Evolutionary conservation across 1,140 invertebrate species (phyloP).

Genomic region (Lerema accius): DNA sequence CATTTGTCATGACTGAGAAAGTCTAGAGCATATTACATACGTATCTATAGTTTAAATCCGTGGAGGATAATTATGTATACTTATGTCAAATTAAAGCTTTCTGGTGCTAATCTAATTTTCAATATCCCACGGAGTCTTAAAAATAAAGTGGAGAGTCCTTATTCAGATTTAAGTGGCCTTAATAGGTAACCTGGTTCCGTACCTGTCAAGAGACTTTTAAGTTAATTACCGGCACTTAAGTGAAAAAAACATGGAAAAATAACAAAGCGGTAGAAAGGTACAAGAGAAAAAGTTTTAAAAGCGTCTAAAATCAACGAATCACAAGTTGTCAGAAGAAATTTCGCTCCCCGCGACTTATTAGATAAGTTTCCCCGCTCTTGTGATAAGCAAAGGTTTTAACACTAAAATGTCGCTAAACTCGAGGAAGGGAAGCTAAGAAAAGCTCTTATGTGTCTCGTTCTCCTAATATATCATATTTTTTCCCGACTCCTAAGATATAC

Average conservation of each 20-base stretch:
- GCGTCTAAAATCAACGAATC: slow-evolving; percentile 5
- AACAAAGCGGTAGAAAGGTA: not conserved
- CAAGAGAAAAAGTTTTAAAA: slow-evolving; percentile 3
- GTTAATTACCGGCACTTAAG: no score
- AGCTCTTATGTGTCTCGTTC: slow-evolving; percentile 69
- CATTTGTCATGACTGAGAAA: no score
- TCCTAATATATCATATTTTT: slow-evolving; percentile 80
- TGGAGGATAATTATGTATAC: no score
- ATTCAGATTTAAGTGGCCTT: no score
- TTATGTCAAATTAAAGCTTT: no score
- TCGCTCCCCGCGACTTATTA: slow-evolving; percentile 15
- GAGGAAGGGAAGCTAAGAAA: slow-evolving; percentile 55
- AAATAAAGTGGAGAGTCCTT: no score
- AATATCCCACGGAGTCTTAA: no score
- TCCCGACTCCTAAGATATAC: slow-evolving; percentile 68
- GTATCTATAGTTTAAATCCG: no score
- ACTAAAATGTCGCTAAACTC: slow-evolving; percentile 68
- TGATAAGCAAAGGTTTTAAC: slow-evolving; percentile 49
- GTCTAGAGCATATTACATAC: no score
- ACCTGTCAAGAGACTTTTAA: no score
- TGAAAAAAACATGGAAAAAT: not conserved
- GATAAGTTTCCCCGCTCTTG: slow-evolving; percentile 35
- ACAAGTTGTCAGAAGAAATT: slow-evolving; percentile 8
- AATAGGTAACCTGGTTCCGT: no score
- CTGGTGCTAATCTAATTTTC: no score